These are phyloP conservation scores for Perdita meconis DNA, from an alignment of 2,888 invertebrate genomes.

Conservation along the genomic window DNA sequence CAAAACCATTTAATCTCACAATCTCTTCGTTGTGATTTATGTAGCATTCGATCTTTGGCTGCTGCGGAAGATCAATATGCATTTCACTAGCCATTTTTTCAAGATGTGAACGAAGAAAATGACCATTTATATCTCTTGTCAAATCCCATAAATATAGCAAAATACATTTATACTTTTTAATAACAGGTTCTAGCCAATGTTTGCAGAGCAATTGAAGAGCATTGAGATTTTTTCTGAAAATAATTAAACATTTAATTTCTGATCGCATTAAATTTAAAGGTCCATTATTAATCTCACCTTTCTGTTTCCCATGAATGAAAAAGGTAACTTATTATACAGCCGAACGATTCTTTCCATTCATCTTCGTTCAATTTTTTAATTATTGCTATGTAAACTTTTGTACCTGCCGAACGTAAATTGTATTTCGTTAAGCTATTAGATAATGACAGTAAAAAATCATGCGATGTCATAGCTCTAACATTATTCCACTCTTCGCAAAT, in stretches of 20 bases:
- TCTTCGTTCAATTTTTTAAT: slow-evolving; percentile 83
- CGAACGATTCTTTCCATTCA: slow-evolving; percentile 85
- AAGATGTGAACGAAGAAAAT: slow-evolving; percentile 70
- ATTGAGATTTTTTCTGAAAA: slow-evolving; percentile 71
- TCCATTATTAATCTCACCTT: slow-evolving; percentile 68
- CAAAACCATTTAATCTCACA: slow-evolving; percentile 76
- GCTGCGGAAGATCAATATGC: slow-evolving; percentile 43
- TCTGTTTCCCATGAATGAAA: slow-evolving; percentile 71
- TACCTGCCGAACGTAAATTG: slow-evolving; percentile 87
- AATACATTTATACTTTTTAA: slow-evolving; percentile 62
- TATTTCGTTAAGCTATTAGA: slow-evolving; percentile 84
- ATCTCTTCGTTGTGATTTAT: slow-evolving; percentile 67
- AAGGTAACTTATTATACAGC: slow-evolving; percentile 80
- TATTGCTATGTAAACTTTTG: slow-evolving; percentile 86
- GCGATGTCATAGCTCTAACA: slow-evolving; percentile 59
- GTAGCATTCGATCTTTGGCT: slow-evolving; percentile 32
- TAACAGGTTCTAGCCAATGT: slow-evolving; percentile 77
- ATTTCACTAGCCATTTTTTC: slow-evolving; percentile 70
- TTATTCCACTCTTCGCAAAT: slow-evolving; percentile 82
- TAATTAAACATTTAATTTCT: slow-evolving; percentile 25
- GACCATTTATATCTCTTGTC: slow-evolving; percentile 47
- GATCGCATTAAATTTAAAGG: not conserved
- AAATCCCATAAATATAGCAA: slow-evolving; percentile 68
- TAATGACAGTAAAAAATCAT: slow-evolving; percentile 69
- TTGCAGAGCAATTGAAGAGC: slow-evolving; percentile 75